These are phyloP conservation scores for Belonocnema kinseyi DNA, from an alignment of 1,140 invertebrate species.

Conservation along the genomic window DNA sequence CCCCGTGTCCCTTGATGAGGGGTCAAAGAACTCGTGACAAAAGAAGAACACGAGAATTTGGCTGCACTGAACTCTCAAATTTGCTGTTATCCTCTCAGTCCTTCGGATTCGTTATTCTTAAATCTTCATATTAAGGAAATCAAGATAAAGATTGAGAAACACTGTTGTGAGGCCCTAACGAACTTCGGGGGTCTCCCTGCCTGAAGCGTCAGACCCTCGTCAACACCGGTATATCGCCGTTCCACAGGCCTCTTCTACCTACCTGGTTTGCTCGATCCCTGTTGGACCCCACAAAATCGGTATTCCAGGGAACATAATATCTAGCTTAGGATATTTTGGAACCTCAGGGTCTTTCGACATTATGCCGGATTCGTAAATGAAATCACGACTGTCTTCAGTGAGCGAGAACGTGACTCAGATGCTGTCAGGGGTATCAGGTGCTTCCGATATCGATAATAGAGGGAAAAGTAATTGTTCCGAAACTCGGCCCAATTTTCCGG, in stretches of 20 bases:
- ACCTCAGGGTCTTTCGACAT: neutral
- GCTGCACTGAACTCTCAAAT: too few relatives aligned
- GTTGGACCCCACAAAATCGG: constrained; percentile 41
- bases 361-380: neutral
- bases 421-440: constrained; percentile 45
- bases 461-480: neutral
- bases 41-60: too few relatives aligned
- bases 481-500: too few relatives aligned
- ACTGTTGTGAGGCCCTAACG: too few relatives aligned
- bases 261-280: constrained; percentile 38
- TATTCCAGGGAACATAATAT: constrained; percentile 22
- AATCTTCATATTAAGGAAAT: too few relatives aligned
- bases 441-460: constrained; percentile 25
- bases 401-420: constrained; percentile 41
- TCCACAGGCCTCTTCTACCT: constrained; percentile 38
- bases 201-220: constrained; percentile 39
- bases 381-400: constrained; percentile 23
- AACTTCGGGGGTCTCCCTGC: too few relatives aligned
- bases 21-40: too few relatives aligned
- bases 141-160: too few relatives aligned
- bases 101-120: too few relatives aligned
- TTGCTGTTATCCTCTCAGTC: too few relatives aligned
- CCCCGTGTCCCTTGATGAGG: too few relatives aligned
- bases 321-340: neutral
- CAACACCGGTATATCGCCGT: constrained; percentile 25